These are phyloP conservation scores for Meloidogyne floridensis DNA, from an alignment of 1,140 invertebrate species.

Conservation along the genomic window DNA sequence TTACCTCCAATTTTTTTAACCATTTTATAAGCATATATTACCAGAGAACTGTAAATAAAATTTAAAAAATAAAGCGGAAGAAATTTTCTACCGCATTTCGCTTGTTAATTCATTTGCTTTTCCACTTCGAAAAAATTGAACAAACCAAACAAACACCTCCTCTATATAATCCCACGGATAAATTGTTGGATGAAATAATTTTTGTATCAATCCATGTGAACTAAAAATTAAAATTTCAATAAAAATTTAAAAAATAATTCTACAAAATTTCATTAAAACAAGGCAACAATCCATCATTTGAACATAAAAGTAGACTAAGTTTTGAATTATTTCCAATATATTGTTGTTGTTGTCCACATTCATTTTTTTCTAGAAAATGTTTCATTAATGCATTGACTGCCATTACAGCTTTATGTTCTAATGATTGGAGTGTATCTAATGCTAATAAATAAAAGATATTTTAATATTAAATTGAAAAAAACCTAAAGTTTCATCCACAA, in stretches of 20 bases:
- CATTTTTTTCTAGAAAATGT: constrained; percentile 78
- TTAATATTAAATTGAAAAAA: not conserved
- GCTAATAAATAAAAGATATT: not conserved
- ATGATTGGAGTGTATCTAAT: constrained; percentile 15
- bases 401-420: constrained; percentile 72
- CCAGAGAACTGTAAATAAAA: constrained; percentile 45
- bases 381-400: constrained; percentile 95
- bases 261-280: constrained; percentile 74
- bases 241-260: not conserved
- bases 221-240: constrained; percentile 11
- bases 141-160: constrained; percentile 56
- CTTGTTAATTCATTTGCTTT: constrained; percentile 54
- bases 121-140: constrained; percentile 53
- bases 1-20: constrained; percentile 74
- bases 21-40: constrained; percentile 68
- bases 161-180: constrained; percentile 96
- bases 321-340: constrained; percentile 62
- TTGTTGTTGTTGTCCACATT: constrained; percentile 27
- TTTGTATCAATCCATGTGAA: constrained; percentile 19
- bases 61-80: not conserved
- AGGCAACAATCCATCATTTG: constrained; percentile 86
- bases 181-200: constrained; percentile 84
- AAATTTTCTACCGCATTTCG: constrained; percentile 48
- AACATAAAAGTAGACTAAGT: constrained; percentile 88
- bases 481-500: not conserved